Base-by-base conservation (phyloP, 2,888 invertebrate species). In the Ophion costatus region DNA sequence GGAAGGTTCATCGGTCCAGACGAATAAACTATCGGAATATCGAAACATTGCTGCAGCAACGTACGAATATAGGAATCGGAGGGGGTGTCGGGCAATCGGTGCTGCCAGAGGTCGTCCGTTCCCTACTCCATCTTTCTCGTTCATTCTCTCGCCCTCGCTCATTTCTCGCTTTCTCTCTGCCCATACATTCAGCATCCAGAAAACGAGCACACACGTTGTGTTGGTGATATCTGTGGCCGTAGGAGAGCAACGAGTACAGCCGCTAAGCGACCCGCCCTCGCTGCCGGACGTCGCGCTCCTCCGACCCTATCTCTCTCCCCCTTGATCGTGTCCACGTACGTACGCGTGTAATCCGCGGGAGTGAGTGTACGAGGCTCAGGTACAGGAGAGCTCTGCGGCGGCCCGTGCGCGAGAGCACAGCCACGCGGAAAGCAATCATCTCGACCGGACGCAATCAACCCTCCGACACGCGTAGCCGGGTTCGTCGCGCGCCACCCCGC, bases 391-490 rank as follows among this genome's bases (percentile, higher is more conserved):
- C 71, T 78, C 61, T 69, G 73, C 66, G 81, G 74, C 64, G 83
- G 76, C 61, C 74, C 84, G 88, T 84, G 88, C 84, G 86, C 86
- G 83, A 78, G 88, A 79, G 85, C 81, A 88, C 87, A 87, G 89
- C 89, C 90, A 90, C 90, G 90, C 90, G 92, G 90, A 93, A 93
- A 93, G 93, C 93, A 93, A 93, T 93, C 93, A 93, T 92, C 92
- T 93, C 93, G 90, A 88, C 92, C 92, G 93, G 92, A 93, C 92
- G 93, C 93, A 93, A 93, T 93, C 93, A 93, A 91, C 91, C 90
- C 85, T 83, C 83, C 80, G 81, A 81, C 86, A 87, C 87, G 82
- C 88, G 85, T 88, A 76, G 83, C 87, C 86, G 84, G 74, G 85
- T 84, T 67, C 79, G 71, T 78, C 73, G 74, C 83, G 79, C 81